Base-by-base conservation (phyloP, 2,113 vertebrate genomes). In the Bujurquina vittata region DNA sequence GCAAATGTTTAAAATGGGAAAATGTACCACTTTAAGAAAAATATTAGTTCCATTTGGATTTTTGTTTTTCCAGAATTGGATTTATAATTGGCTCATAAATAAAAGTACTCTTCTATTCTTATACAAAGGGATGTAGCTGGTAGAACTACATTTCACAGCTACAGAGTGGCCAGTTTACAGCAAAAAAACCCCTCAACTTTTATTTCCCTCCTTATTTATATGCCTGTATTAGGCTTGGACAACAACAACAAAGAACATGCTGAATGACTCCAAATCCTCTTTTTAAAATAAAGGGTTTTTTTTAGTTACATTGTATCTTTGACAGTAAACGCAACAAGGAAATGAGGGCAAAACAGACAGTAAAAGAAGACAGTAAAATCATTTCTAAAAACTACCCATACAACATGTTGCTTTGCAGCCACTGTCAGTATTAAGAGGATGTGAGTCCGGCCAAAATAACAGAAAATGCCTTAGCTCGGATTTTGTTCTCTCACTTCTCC, bases 401-500 rank as follows among this genome's bases (percentile, higher is more conserved):
- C 49, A 52, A 26, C 15, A 40, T 61, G 26, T 14, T 46, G 22
- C 14, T 43, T 18, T 46, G 18, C 26, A 49, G 15, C 8, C 63
- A 29, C 40, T 29, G 40, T 15, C 18, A 22, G 8, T 15, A 3
- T 14, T 37, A 35, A 77, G 31, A 78, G 63, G 84, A 87, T 77
- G 81, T 87, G 46, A 31, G 7, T 72, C 2, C 10, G 57, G 7
- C 12, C 10, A 55, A 74, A 85, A 69, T 1, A 33, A 72, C n/a
- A 54, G n/a, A 31, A 67, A 57, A 49, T 22, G 9, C 35, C 14
- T 37, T 11, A 46, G 22, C 6, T 2, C 22, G 4, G 1, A 46
- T 58, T 79, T 61, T 57, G 20, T 10, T 35, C 1, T 84, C 77
- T 84, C 72, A 67, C 61, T 90, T 86, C 78, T 62, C 40, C 2